phyloP scores from a whole-genome alignment of 2,888 invertebrate species.

The Drosophila anceps region DNA sequence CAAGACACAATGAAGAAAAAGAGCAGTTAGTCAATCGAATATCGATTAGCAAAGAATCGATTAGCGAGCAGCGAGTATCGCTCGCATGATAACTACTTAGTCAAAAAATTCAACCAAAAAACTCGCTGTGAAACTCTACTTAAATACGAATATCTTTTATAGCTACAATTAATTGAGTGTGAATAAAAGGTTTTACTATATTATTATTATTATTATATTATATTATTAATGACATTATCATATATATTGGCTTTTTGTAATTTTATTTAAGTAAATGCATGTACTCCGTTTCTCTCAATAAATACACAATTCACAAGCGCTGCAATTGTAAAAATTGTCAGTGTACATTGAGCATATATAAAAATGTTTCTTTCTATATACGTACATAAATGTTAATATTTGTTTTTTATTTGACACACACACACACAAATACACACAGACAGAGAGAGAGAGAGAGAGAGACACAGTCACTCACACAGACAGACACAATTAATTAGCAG shows the following conservation, averaged over 20 bases:
- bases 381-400: constrained; percentile 14
- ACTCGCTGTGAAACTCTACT: constrained; percentile 30
- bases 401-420: constrained; percentile 19
- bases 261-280: constrained; percentile 69
- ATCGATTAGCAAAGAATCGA: constrained; percentile 21
- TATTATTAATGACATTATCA: background rate
- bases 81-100: constrained; percentile 39
- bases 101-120: constrained; percentile 8
- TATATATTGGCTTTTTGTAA: constrained; percentile 1
- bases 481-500: constrained; percentile 18
- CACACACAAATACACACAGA: constrained; percentile 25
- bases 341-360: constrained; percentile 43
- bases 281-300: constrained; percentile 67
- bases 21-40: constrained; percentile 59
- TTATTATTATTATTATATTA: background rate
- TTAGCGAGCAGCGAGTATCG: constrained; percentile 26
- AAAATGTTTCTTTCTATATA: constrained; percentile 9
- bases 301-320: constrained; percentile 49
- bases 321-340: constrained; percentile 60
- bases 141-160: constrained; percentile 16
- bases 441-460: constrained; percentile 1
- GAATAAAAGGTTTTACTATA: constrained; percentile 41
- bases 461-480: constrained; percentile 18
- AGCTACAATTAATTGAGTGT: constrained; percentile 38
- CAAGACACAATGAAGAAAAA: constrained; percentile 64